Percentiles rank a stretch among this genome's conserved stretches.
Evolutionary conservation across 2,113 vertebrate genomes (phyloP).

Genomic region (Egretta garzetta): DNA sequence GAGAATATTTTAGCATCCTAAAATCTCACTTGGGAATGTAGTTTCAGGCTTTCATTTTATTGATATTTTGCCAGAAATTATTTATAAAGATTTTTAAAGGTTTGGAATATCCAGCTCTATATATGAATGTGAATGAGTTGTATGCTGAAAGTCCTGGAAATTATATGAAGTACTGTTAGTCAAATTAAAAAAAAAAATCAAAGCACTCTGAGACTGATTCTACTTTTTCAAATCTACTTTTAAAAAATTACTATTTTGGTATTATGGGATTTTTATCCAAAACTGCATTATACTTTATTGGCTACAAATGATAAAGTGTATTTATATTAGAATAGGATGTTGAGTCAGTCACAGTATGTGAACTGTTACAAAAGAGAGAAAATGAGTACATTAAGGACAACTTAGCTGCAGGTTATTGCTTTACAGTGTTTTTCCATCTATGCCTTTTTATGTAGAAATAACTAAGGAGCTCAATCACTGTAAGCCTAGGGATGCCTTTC

Average conservation of each 20-base stretch:
- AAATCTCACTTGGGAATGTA: slow-evolving; percentile 9
- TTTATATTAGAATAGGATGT: neutral
- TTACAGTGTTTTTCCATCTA: slow-evolving; percentile 12
- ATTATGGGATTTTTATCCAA: neutral
- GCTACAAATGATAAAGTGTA: neutral
- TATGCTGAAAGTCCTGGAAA: neutral
- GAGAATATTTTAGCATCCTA: slow-evolving; percentile 21
- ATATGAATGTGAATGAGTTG: neutral
- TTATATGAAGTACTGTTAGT: neutral
- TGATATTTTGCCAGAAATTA: slow-evolving; percentile 10
- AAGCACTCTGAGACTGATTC: neutral
- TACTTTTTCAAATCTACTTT: neutral
- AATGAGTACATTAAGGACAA: neutral
- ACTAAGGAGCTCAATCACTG: neutral
- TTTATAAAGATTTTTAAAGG: neutral
- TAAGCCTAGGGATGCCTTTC: neutral
- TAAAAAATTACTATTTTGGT: neutral
- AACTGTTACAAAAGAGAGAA: slow-evolving; percentile 25
- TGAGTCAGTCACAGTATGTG: neutral
- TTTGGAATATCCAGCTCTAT: neutral
- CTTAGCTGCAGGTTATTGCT: slow-evolving; percentile 27
- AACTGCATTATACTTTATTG: neutral
- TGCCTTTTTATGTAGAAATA: neutral
- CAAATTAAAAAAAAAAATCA: neutral
- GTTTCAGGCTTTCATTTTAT: slow-evolving; percentile 12